Evolutionary conservation across 2,888 invertebrate species (phyloP).

Genomic region (Andrena minutula): DNA sequence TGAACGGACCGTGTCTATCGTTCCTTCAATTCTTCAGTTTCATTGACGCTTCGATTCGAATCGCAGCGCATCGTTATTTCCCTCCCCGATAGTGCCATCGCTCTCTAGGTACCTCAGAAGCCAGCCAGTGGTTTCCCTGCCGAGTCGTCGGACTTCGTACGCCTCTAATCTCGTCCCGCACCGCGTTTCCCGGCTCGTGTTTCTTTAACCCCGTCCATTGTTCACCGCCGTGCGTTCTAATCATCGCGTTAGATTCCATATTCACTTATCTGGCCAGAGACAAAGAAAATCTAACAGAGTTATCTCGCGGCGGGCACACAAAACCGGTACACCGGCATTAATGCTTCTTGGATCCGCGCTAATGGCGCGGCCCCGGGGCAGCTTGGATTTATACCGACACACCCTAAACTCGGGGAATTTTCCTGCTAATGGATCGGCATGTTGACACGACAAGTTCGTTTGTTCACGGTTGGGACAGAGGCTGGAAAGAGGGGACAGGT

Average conservation of each 20-base stretch:
- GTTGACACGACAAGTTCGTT: constrained; percentile 63
- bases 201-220: constrained; percentile 49
- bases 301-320: constrained; percentile 58
- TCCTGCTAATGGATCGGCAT: constrained; percentile 69
- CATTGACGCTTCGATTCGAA: neutral
- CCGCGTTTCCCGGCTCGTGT: constrained; percentile 27
- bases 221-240: constrained; percentile 51
- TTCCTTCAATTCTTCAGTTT: neutral
- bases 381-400: constrained; percentile 49
- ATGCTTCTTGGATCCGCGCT: constrained; percentile 60
- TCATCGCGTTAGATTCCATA: constrained; percentile 50
- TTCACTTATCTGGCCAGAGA: constrained; percentile 48
- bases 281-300: constrained; percentile 49
- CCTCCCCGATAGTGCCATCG: neutral
- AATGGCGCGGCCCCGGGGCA: constrained; percentile 62
- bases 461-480: constrained; percentile 26
- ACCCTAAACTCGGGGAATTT: constrained; percentile 56
- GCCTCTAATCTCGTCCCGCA: constrained; percentile 37
- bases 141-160: constrained; percentile 20
- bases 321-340: constrained; percentile 43
- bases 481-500: constrained; percentile 7
- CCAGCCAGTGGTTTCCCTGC: neutral
- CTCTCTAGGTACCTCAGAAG: neutral
- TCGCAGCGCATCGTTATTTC: constrained; percentile 26
- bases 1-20: neutral